phyloP scores from a whole-genome alignment of 2,888 invertebrate species.

The Cataglyphis altisquamis region DNA sequence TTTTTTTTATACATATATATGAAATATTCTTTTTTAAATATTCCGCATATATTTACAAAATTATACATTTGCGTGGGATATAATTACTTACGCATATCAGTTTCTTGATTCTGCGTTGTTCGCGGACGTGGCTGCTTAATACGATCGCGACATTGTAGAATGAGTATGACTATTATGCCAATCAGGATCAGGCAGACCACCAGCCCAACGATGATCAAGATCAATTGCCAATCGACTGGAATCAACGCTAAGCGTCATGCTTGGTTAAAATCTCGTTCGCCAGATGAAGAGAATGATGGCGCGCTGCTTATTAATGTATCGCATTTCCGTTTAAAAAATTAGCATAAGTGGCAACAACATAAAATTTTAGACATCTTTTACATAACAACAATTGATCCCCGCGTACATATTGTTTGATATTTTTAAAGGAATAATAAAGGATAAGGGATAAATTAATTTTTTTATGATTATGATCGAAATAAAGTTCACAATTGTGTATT shows the following conservation, averaged over 20 bases:
- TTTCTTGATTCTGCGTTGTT: conserved; percentile 83
- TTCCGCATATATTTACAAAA: neutral
- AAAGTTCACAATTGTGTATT: neutral
- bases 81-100: conserved; percentile 85
- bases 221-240: conserved; percentile 86
- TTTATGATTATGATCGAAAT: neutral
- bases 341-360: conserved; percentile 14
- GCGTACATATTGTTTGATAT: neutral
- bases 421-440: neutral
- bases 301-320: conserved; percentile 32
- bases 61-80: neutral
- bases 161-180: conserved; percentile 93
- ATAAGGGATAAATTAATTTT: neutral
- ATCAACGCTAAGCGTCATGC: conserved; percentile 85
- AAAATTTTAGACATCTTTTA: neutral
- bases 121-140: conserved; percentile 84
- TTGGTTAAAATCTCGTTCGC: conserved; percentile 80
- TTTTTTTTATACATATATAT: neutral
- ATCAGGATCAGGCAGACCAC: conserved; percentile 95
- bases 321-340: neutral
- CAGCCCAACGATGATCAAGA: conserved; percentile 93
- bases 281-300: conserved; percentile 51
- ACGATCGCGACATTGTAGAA: conserved; percentile 91
- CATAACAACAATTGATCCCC: neutral
- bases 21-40: neutral